These are phyloP conservation scores for Chymomyza fuscimana DNA, from an alignment of 2,888 invertebrate genomes.

Conservation along the genomic window DNA sequence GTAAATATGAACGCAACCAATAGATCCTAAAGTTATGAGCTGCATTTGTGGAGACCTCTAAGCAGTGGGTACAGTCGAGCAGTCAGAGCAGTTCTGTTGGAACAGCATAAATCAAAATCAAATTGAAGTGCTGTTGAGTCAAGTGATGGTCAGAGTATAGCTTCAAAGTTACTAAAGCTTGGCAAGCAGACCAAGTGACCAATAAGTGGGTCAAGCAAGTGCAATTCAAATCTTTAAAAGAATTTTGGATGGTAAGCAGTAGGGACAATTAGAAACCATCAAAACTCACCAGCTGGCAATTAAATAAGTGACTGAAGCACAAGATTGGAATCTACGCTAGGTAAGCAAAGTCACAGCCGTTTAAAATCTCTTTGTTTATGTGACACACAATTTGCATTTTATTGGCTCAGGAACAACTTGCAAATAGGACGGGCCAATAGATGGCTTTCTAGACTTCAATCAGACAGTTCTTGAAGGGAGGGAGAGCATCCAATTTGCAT, in stretches of 20 bases:
- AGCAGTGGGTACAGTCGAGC: too few species aligned
- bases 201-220: conserved; percentile 64
- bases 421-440: conserved; percentile 18
- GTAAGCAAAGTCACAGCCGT: conserved; percentile 32
- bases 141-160: conserved; percentile 51
- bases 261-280: conserved; percentile 61
- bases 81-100: background rate
- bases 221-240: conserved; percentile 27
- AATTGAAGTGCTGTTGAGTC: conserved; percentile 66
- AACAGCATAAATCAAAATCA: conserved; percentile 66
- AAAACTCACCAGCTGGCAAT: conserved; percentile 62
- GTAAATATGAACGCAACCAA: conserved; percentile 57
- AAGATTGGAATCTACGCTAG: conserved; percentile 2
- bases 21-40: conserved; percentile 64
- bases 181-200: conserved; percentile 56
- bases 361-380: conserved; percentile 48
- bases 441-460: conserved; percentile 2
- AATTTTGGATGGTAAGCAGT: background rate
- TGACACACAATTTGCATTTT: conserved; percentile 65
- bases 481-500: conserved; percentile 50
- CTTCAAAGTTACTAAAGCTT: conserved; percentile 43
- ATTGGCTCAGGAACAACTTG: conserved; percentile 47
- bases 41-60: conserved; percentile 43
- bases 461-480: background rate
- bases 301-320: conserved; percentile 50